Evolutionary conservation across 2,888 invertebrate species (phyloP).

Genomic region (Onchidella celtica): DNA sequence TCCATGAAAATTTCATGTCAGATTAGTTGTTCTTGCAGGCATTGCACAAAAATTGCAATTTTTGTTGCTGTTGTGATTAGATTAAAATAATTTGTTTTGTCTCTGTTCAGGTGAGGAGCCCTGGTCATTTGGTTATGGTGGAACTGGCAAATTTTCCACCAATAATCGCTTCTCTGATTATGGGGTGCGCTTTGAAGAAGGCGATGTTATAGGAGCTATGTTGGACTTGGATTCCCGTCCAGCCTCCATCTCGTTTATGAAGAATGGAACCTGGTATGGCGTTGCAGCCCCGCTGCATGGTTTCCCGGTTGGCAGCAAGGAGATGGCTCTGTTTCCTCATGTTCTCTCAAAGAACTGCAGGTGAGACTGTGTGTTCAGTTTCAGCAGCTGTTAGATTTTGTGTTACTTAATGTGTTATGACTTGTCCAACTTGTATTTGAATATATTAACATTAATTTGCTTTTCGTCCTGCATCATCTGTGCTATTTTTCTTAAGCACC

Average conservation of each 20-base stretch:
- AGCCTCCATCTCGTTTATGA: constrained; percentile 88
- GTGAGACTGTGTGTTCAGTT: constrained; percentile 62
- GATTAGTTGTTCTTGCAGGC: too few relatives aligned
- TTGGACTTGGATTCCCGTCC: constrained; percentile 88
- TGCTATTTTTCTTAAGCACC: too few relatives aligned
- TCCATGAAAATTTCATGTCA: too few relatives aligned
- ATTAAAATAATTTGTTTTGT: too few relatives aligned
- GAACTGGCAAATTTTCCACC: constrained; percentile 89
- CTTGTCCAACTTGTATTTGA: too few relatives aligned
- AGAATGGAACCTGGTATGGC: constrained; percentile 91
- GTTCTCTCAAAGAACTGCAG: constrained; percentile 91
- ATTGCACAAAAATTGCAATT: too few relatives aligned
- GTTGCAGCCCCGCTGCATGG: constrained; percentile 87
- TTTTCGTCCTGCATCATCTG: too few relatives aligned
- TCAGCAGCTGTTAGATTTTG: too few relatives aligned
- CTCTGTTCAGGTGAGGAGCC: constrained; percentile 88
- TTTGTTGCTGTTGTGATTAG: too few relatives aligned
- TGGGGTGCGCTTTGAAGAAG: constrained; percentile 86
- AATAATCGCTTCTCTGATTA: constrained; percentile 90
- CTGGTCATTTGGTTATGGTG: constrained; percentile 90
- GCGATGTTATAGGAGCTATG: constrained; percentile 88
- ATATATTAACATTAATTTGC: too few relatives aligned
- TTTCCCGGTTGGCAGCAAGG: constrained; percentile 82
- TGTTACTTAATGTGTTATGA: too few relatives aligned
- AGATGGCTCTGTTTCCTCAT: constrained; percentile 92